Evolutionary conservation across 2,113 vertebrate genomes (phyloP), one percentile per base, ranked within the genome.

Genomic region (Mesoclemmys tuberculata): DNA sequence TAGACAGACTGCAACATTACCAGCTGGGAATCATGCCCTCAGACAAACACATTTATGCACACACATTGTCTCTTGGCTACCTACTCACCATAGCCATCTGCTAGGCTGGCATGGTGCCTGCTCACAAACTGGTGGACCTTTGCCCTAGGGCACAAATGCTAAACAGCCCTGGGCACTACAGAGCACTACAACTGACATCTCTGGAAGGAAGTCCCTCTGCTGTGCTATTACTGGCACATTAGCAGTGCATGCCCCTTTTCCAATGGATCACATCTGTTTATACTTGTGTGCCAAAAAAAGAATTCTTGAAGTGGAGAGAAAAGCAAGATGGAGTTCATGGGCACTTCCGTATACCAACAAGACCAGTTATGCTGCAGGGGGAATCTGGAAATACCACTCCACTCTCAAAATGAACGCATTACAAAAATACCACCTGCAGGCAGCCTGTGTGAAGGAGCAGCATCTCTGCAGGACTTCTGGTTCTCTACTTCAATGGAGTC

Each of bases 261-360:
- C 93, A 88, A 68, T 46, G 81, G 87, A 87, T 92, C 95, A 92
- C 93, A 95, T 85, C 97, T 97, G 86, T 79, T 91, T 90, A 80
- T 26, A 48, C 71, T 84, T 1, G 14, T 14, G 85, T 80, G 95
- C 92, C 96, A 95, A 64, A 77, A 90, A 81, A 94, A 93, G 35
- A 3, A 93, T 85, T 68, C 82, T 21, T 82, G 21, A 94, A 58
- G 54, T 79, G 94, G 84, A 85, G 90, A 94, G 88, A 80, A 84
- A 89, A 80, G 80, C 52, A 44, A 85, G 31, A 44, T 31, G 19
- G 0, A 21, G 90, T 54, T 83, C 61, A 78, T 56, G 86, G 93
- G 84, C 83, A 61, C 78, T 88, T 41, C 35, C n/a, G 87, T 41
- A 79, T 85, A 88, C 89, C 93, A 82, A 81, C 84, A 56, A 0